A percentile compares a stretch with the other conserved stretches of the same genome.
Evolutionary conservation across 2,113 vertebrate species (phyloP).

Genomic region (Salminus brasiliensis): DNA sequence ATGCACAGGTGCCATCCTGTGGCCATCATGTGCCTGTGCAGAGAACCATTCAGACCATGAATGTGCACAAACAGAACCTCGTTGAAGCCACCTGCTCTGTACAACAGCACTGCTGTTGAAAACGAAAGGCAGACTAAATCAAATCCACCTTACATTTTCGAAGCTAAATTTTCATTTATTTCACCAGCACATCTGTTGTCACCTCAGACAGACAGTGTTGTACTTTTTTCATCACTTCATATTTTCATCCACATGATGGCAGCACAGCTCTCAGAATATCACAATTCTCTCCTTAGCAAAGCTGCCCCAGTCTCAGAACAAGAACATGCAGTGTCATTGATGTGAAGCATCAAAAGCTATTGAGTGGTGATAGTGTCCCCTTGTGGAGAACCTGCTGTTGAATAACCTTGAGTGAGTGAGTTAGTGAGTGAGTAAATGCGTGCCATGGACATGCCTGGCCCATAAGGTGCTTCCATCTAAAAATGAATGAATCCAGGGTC

Average conservation of each 20-base stretch:
- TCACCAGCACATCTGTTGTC: neutral
- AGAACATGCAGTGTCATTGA: neutral
- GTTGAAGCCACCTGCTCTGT: too few species aligned
- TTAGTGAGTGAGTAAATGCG: too few species aligned
- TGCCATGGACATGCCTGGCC: too few species aligned
- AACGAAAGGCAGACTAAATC: neutral
- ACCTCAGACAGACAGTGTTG: neutral
- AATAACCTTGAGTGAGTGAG: too few species aligned
- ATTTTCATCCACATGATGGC: constrained; percentile 5
- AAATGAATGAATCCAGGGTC: too few species aligned
- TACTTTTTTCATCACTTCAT: neutral
- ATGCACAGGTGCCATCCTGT: constrained; percentile 19
- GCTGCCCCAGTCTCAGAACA: neutral
- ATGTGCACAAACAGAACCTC: too few species aligned
- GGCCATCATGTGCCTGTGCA: constrained; percentile 9
- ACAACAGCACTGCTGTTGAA: neutral
- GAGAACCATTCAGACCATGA: neutral
- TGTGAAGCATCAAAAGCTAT: too few species aligned
- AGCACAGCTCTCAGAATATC: constrained; percentile 1
- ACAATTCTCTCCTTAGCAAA: neutral
- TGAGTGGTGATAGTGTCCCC: too few species aligned
- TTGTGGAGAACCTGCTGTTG: too few species aligned
- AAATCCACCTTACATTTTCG: neutral
- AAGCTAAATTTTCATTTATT: neutral
- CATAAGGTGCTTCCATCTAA: too few species aligned